Evolutionary conservation across 2,797 vertebrate species (phyloP), one percentile per base, ranked within the genome.

Genomic region (Petrocephalus schoutedeni): DNA sequence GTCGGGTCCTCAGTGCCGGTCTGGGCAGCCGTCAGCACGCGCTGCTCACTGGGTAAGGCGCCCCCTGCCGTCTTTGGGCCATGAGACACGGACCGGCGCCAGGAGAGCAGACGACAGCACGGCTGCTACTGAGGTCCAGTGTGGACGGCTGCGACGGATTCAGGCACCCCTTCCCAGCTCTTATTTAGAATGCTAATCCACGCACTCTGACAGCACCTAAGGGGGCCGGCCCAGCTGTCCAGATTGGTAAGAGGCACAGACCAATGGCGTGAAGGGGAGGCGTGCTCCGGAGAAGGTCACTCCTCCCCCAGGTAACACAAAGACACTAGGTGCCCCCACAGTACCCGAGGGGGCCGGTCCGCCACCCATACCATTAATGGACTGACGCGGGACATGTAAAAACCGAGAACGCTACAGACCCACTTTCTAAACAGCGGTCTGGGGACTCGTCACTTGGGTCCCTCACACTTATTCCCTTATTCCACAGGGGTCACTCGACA

Each of bases 181-280:
- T 77, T 77, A 45, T 45, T 77, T 77, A 41, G 45, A 77, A 77
- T 45, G 71, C 71, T 77, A 77, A 77, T 77, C 71, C 71, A 77
- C 1, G 41, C 16, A 45, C 16, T 77, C 71, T 77, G 41, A 19
- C 71, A 19, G 41, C 36, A 77, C 19, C 71, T 77, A 41, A 77
- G 36, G 67, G 67, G 67, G 67, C 4, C 12, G 67, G 32, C 36
- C 32, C 32, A 8, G 32, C 67, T 74, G 67, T 19, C 71, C 71
- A 45, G 36, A 77, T 77, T 45, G 41, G 32, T 74, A 74, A 74
- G 28, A 74, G 32, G 71, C 6, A 77, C 41, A 45, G 71, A 77
- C 71, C 71, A 77, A 71, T 36, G 28, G 28, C 4, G 28, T 0
- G 28, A 36, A 16, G 64, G 28, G 4, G 14, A 36, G 64, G 32